Percentiles rank a stretch among this genome's conserved stretches.
phyloP scores from a whole-genome alignment of 37 sponge, comb jelly and placozoan species.

The Agelas oroides region DNA sequence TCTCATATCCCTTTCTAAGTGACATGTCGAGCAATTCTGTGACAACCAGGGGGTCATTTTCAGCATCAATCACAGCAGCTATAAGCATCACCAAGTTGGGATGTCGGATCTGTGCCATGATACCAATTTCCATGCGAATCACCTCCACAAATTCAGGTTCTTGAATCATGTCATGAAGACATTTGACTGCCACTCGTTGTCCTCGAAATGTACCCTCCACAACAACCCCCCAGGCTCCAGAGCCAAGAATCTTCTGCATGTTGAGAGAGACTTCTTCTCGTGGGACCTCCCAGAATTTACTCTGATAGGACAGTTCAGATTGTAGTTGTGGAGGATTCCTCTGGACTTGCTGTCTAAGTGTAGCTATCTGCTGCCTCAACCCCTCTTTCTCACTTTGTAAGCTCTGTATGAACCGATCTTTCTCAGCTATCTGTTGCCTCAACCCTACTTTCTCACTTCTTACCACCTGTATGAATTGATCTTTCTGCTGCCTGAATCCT shows the following conservation, averaged over 20 bases:
- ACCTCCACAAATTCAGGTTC: not conserved
- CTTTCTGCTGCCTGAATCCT: too few species aligned
- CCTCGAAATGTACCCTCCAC: conserved; percentile 2
- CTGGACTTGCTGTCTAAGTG: too few species aligned
- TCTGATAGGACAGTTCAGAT: too few species aligned
- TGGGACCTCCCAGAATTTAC: not conserved
- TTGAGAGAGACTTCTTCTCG: not conserved
- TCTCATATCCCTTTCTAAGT: conserved; percentile 53
- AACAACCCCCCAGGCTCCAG: conserved; percentile 4
- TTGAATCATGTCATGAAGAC: conserved; percentile 35
- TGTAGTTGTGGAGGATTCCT: too few species aligned
- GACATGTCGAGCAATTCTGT: conserved; percentile 76
- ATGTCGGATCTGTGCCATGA: conserved; percentile 54
- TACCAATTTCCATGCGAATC: conserved; percentile 58
- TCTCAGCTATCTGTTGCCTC: too few species aligned
- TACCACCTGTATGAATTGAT: too few species aligned
- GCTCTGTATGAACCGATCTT: too few species aligned
- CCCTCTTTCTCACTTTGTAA: too few species aligned
- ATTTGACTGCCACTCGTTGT: conserved; percentile 8
- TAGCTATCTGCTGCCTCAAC: too few species aligned
- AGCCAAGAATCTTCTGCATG: not conserved
- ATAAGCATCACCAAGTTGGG: conserved; percentile 77
- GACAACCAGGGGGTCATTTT: conserved; percentile 59
- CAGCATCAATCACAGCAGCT: conserved; percentile 48
- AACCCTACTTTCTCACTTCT: too few species aligned